Percentiles rank a stretch among this genome's conserved stretches.
Evolutionary conservation across 2,113 vertebrate species (phyloP).

Genomic region (Amblyornis subalaris): DNA sequence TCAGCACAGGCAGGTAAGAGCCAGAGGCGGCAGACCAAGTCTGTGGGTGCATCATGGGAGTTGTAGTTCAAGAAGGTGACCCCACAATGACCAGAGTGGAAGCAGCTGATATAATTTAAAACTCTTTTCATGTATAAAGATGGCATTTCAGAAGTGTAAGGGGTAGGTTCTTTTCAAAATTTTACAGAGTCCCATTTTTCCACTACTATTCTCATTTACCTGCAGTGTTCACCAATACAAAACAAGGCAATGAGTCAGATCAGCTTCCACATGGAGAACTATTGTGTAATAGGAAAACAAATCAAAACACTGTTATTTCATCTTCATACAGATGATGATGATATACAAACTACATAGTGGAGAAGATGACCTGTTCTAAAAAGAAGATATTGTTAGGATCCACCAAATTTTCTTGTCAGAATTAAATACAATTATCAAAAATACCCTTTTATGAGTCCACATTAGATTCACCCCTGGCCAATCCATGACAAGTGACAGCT

Average conservation of each 20-base stretch:
- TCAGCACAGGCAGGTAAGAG: not conserved
- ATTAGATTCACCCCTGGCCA: not conserved
- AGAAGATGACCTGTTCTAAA: not conserved
- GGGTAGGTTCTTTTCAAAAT: not conserved
- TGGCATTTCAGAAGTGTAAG: not conserved
- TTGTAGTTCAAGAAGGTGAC: not conserved
- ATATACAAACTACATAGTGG: not conserved
- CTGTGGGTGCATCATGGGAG: not conserved
- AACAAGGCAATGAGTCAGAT: not conserved
- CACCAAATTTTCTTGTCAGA: not conserved
- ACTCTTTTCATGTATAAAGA: not conserved
- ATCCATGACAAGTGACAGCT: not conserved
- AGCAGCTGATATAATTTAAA: not conserved
- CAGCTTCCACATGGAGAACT: not conserved
- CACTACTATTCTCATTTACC: not conserved
- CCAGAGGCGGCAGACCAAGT: not conserved
- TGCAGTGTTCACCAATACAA: not conserved
- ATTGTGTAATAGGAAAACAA: not conserved
- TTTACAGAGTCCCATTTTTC: not conserved
- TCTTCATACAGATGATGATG: not conserved
- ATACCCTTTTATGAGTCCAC: not conserved
- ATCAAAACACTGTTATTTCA: not conserved
- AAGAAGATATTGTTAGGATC: not conserved
- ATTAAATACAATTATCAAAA: not conserved
- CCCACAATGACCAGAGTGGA: rapidly evolving